Conservation (phyloP, 2,113 vertebrate species). For the Peromyscus leucopus region DNA sequence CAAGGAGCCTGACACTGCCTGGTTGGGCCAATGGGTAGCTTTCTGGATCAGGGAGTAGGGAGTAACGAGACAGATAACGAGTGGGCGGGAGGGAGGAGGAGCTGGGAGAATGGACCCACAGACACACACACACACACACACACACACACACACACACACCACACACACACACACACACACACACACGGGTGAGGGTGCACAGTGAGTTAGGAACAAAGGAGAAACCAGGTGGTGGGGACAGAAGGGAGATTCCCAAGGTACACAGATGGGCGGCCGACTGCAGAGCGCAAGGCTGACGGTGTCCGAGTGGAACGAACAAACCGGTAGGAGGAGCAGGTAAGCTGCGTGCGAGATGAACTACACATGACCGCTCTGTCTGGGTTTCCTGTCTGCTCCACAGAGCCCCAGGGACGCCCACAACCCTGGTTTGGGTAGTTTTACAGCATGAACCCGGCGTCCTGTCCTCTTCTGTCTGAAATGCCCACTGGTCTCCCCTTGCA, state of each 20-base stretch:
- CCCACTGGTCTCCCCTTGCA: not conserved
- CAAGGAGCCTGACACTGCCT: not conserved
- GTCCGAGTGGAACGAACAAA: not conserved
- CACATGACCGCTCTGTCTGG: not conserved
- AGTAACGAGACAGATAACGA: too few relatives aligned
- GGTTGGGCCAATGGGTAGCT: not conserved
- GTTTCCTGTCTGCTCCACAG: not conserved
- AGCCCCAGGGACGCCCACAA: not conserved
- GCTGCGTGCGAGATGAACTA: too few relatives aligned
- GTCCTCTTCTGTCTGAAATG: not conserved
- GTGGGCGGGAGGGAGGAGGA: not conserved
- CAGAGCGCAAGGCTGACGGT: fast-evolving
- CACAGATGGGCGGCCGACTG: not conserved
- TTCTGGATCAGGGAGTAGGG: not conserved
- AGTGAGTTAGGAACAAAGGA: not conserved
- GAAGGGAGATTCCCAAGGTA: not conserved
- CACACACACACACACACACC: too few relatives aligned
- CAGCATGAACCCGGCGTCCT: fast-evolving
- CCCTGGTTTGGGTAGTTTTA: too few relatives aligned
- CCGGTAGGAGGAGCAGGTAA: not conserved
- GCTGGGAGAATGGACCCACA: too few relatives aligned
- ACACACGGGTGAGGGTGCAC: not conserved
- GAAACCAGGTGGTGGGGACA: too few relatives aligned
- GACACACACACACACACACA: too few relatives aligned
- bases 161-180: too few relatives aligned